Percentiles rank a stretch among this genome's conserved stretches.
phyloP scores from a whole-genome alignment of 2,797 vertebrate species.

The Holocentrus rufus region DNA sequence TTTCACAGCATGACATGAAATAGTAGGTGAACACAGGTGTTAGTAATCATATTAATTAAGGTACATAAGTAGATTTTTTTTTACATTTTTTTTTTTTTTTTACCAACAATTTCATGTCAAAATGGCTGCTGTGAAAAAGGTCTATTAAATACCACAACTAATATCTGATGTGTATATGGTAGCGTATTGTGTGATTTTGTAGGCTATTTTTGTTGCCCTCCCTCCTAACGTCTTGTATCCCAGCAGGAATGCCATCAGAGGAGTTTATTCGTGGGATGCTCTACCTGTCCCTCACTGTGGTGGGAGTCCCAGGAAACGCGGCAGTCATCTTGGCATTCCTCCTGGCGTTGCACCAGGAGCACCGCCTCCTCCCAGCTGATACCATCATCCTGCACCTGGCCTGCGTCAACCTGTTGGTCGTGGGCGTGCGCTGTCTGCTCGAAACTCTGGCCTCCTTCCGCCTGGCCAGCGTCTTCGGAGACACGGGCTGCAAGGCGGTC shows the following conservation, averaged over 20 bases:
- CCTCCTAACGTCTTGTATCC: neutral
- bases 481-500: slow-evolving; percentile 75
- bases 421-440: slow-evolving; percentile 76
- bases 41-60: no score
- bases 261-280: slow-evolving; percentile 73
- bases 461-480: slow-evolving; percentile 67
- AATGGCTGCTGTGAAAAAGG: no score
- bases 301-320: slow-evolving; percentile 78
- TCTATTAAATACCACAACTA: neutral
- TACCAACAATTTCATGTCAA: no score
- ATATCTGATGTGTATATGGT: neutral
- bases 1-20: no score
- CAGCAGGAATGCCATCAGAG: slow-evolving; percentile 69
- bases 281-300: slow-evolving; percentile 74
- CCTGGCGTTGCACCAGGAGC: slow-evolving; percentile 63
- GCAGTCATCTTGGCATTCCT: slow-evolving; percentile 77
- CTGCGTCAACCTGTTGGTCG: slow-evolving; percentile 78
- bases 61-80: no score
- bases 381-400: slow-evolving; percentile 81
- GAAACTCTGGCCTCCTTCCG: slow-evolving; percentile 79
- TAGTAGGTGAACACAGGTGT: no score
- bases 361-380: slow-evolving; percentile 75
- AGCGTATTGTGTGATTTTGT: neutral
- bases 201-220: neutral
- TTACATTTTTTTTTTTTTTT: no score